Conservation (phyloP, 1,140 invertebrate species). For the Lucilia cuprina region DNA sequence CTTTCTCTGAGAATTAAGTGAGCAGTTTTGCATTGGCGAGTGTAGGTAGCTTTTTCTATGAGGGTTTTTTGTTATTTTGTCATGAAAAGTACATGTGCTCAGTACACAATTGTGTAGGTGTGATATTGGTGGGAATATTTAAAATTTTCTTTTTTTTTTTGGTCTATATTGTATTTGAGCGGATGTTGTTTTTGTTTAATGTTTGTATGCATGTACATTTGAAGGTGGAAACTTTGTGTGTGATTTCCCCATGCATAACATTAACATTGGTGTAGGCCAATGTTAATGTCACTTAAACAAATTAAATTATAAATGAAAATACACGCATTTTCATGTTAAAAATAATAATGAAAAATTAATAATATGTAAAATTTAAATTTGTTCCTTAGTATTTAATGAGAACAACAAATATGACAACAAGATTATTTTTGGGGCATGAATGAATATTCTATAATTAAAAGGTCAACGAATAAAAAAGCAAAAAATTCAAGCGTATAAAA, state of each 20-base stretch:
- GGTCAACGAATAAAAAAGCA: no score
- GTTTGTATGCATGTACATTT: background rate
- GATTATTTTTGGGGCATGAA: no score
- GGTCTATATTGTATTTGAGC: no score
- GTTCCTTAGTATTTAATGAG: background rate
- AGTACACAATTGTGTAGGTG: background rate
- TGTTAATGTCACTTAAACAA: conserved; percentile 3
- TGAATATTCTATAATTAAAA: no score
- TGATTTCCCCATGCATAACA: background rate
- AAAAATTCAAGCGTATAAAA: no score
- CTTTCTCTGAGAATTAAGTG: background rate
- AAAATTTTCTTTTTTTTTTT: background rate
- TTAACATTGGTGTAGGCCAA: background rate
- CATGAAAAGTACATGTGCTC: background rate
- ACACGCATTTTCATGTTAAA: background rate
- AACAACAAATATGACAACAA: no score
- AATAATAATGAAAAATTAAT: background rate
- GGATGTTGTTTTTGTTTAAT: background rate
- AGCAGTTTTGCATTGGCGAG: background rate
- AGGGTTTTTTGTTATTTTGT: background rate
- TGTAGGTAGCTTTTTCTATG: background rate
- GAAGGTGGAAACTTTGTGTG: background rate
- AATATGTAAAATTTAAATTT: background rate
- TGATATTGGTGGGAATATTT: background rate
- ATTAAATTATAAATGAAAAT: background rate